These are phyloP conservation scores for Epinotia ramella DNA, from an alignment of 2,888 invertebrate genomes.

Conservation along the genomic window DNA sequence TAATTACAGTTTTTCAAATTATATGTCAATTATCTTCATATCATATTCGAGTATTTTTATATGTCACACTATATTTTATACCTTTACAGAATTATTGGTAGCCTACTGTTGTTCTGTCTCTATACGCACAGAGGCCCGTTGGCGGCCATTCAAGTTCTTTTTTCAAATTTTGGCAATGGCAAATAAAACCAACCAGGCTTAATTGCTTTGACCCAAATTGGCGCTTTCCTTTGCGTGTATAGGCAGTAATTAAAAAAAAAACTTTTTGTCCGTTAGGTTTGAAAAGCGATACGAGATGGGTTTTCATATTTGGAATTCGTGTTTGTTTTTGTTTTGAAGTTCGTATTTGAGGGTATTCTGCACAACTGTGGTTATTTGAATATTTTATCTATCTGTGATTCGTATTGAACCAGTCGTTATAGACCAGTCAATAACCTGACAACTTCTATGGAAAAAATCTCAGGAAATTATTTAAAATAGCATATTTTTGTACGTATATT, in stretches of 20 bases:
- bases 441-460: too few relatives aligned
- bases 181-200: slow-evolving; percentile 72
- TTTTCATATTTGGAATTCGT: slow-evolving; percentile 11
- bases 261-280: slow-evolving; percentile 27
- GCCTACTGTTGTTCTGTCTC: slow-evolving; percentile 31
- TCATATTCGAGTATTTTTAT: too few relatives aligned
- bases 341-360: background rate
- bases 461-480: too few relatives aligned
- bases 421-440: too few relatives aligned
- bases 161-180: slow-evolving; percentile 75
- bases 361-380: background rate
- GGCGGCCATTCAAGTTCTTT: slow-evolving; percentile 72
- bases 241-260: slow-evolving; percentile 65
- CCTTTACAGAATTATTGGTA: too few relatives aligned
- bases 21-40: too few relatives aligned
- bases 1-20: too few relatives aligned
- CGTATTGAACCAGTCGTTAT: background rate
- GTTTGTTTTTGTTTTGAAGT: background rate
- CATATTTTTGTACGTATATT: too few relatives aligned
- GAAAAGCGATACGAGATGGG: slow-evolving; percentile 12
- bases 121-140: slow-evolving; percentile 57
- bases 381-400: background rate
- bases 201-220: slow-evolving; percentile 77
- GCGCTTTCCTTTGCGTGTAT: slow-evolving; percentile 58
- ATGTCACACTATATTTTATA: too few relatives aligned